Percentiles rank a stretch among this genome's conserved stretches.
These are phyloP conservation scores for Oophaga pumilio DNA, from an alignment of 2,113 vertebrate genomes.

Conservation along the genomic window DNA sequence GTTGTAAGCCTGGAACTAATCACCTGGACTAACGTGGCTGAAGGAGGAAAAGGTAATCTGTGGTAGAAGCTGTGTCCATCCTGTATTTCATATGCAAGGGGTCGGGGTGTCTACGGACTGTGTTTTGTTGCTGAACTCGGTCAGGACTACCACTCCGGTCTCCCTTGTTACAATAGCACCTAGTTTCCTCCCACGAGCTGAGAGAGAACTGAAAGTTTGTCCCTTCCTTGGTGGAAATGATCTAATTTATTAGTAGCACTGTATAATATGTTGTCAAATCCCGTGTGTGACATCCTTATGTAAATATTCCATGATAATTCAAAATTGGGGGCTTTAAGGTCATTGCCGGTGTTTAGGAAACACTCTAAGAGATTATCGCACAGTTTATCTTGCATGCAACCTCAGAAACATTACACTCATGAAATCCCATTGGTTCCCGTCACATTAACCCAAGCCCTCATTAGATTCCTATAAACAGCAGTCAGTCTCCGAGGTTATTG, in stretches of 20 bases:
- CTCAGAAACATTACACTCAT: neutral
- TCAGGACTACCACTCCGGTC: no score
- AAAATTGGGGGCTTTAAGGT: neutral
- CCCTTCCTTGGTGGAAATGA: no score
- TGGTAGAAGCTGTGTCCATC: no score
- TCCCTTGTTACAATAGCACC: no score
- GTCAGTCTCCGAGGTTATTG: slow-evolving; percentile 21
- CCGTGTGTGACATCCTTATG: neutral
- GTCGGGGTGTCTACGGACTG: no score
- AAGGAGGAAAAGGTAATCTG: no score
- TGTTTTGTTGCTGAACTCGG: no score
- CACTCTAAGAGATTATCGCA: neutral
- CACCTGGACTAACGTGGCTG: no score
- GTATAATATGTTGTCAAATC: neutral
- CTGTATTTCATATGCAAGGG: no score
- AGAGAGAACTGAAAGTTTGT: no score
- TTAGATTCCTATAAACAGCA: slow-evolving; percentile 13
- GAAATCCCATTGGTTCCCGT: neutral
- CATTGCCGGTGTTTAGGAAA: slow-evolving; percentile 25
- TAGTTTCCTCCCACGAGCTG: no score
- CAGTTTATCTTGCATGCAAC: slow-evolving; percentile 2
- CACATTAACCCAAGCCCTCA: neutral
- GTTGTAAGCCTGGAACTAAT: no score
- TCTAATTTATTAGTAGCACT: neutral
- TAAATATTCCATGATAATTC: neutral